Base-by-base conservation (phyloP, 2,113 vertebrate species). In the Mionectes macconnelli region DNA sequence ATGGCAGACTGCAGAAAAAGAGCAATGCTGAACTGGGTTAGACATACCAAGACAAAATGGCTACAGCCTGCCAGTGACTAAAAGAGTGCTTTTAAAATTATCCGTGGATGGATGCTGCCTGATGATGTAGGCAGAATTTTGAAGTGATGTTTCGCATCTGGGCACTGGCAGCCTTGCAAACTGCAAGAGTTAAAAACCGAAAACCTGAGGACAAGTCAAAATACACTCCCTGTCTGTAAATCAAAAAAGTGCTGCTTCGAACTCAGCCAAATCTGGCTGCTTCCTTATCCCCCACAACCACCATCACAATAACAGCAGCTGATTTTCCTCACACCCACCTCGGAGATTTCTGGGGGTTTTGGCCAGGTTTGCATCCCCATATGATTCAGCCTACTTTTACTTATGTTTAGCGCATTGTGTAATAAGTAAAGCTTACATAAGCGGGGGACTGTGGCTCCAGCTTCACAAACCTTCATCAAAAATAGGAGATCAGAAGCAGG, bases 301-400 rank as follows among this genome's bases (percentile, higher is more conserved):
- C 94, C 82, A 78, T 56, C 90, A 50, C 80, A 93, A 93, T 90
- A 93, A 86, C 94, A 95, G 96, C 94, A 97, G 93, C 96, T 94
- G 95, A 96, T 97, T 97, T 93, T 89, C 94, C 93, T 97, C 96
- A 97, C 96, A 95, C 93, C 96, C 96, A 96, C 94, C 64, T 95
- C 83, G 59, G 82, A 94, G 93, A 77, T 94, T 96, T 97, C 93
- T 96, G 92, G 79, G 93, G 93, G 90, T 94, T 95, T 96, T 96
- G 90, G 96, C 93, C 95, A 92, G 90, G 93, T 96, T 97, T 92
- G 56, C 88, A 93, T 95, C 92, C 94, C 96, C 96, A 94, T 95
- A 93, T 97, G 96, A 96, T 96, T 74, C 96, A 96, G 92, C 93
- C 96, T 96, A 96, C 96, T 95, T 96, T 96, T 92, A 90, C 93